These are phyloP conservation scores for Lasioglossum calceatum DNA, from an alignment of 2,888 invertebrate genomes.

Conservation along the genomic window DNA sequence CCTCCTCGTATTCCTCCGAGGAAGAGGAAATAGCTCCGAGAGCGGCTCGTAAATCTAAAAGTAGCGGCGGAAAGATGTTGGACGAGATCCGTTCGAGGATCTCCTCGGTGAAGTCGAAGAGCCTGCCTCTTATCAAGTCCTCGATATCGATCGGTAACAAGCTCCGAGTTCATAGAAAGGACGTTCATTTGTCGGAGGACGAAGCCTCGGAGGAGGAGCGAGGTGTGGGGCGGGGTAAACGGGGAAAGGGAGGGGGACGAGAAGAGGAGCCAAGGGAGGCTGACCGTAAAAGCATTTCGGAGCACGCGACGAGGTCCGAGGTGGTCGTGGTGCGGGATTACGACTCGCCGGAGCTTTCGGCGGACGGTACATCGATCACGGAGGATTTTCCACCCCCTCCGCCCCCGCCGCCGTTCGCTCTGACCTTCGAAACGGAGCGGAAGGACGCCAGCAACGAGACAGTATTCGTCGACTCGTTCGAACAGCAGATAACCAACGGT, in stretches of 20 bases:
- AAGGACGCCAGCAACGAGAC: background rate
- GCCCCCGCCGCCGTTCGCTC: constrained; percentile 16
- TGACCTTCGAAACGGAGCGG: background rate
- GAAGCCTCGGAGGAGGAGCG: background rate
- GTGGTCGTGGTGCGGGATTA: background rate
- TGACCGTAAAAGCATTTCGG: background rate
- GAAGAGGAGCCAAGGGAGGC: background rate
- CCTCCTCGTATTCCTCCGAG: background rate
- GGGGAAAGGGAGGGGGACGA: background rate
- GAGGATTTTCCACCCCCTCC: constrained; percentile 28
- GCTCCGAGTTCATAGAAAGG: background rate
- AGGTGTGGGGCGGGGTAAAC: background rate
- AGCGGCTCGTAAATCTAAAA: background rate
- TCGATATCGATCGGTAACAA: background rate
- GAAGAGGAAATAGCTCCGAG: background rate
- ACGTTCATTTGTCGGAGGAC: background rate
- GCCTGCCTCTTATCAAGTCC: constrained; percentile 24
- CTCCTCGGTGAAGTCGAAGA: constrained; percentile 27
- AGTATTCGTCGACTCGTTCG: background rate
- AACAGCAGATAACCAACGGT: background rate
- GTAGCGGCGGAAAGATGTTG: constrained; percentile 7
- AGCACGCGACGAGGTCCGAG: constrained; percentile 7
- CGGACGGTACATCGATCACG: background rate
- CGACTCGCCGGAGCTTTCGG: background rate
- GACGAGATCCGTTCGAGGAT: constrained; percentile 42